Base-by-base conservation (phyloP, 2,888 invertebrate genomes). In the Zygothrica quintamaculata region DNA sequence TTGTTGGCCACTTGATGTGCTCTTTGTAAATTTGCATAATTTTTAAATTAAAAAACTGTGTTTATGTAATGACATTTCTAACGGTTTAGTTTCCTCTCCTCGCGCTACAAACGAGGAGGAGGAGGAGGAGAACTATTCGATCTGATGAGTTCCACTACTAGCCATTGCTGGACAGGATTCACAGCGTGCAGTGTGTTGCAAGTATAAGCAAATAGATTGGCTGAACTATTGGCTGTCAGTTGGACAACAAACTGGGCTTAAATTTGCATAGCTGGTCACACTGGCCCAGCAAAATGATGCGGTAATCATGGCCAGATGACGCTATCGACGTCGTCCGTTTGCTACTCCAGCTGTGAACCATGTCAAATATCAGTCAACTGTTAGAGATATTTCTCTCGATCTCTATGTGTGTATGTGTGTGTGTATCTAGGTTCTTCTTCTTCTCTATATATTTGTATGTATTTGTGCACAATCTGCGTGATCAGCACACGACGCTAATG, bases 401-500 rank as follows among this genome's bases (percentile, higher is more conserved):
- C 7, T 12, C n/a, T 5, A n/a, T 18, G 12, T 12, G n/a, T 36
- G 9, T 6, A 3, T 36, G 13, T 12, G 36, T 12, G 12, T 36
- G 12, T n/a, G 13, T n/a, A 3, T 36, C 1, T 12, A 7, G 6
- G 51, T 60, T 43, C 52, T 29, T 25, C 42, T 34, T 59, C 44
- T 62, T 58, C 33, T 46, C 2, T 44, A 12, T 39, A 13, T 60
- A 33, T 66, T 18, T 58, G 47, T 64, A 40, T 66, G 65, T 51
- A 25, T 65, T 39, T 65, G 69, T 81, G 65, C 56, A 69, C 77
- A 84, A 87, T 73, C 88, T 82, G 74, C 69, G 66, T 71, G 88
- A 85, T 85, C 88, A 84, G 74, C 77, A 79, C 80, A 82, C 86
- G 75, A 85, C 88, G 80, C 77, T 85, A 88, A 88, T 86, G 88